Percentiles rank a stretch among this genome's conserved stretches.
Evolutionary conservation across 2,797 vertebrate species (phyloP).

Genomic region (Lepus townsendii): DNA sequence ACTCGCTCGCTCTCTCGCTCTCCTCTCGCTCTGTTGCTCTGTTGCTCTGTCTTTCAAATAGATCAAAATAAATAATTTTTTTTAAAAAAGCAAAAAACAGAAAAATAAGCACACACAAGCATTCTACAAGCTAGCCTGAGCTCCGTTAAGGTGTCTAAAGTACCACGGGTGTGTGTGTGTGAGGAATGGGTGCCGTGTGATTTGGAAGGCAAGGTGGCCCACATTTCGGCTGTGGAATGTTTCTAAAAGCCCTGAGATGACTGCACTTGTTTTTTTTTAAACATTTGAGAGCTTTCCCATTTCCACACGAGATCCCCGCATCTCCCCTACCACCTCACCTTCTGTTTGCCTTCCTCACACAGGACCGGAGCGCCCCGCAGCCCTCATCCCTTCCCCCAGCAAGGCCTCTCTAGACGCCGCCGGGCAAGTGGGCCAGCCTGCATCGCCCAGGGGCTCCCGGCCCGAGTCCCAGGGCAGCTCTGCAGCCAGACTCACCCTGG

Average conservation of each 20-base stretch:
- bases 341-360: slow-evolving; percentile 63
- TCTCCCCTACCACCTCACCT: slow-evolving; percentile 24
- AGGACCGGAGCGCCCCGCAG: slow-evolving; percentile 92
- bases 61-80: too few relatives aligned
- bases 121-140: neutral
- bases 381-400: slow-evolving; percentile 86
- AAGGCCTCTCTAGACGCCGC: neutral
- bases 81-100: neutral
- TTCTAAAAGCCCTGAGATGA: neutral
- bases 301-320: slow-evolving; percentile 13
- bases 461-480: neutral
- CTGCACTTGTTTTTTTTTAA: neutral
- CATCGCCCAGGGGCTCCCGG: neutral
- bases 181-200: neutral
- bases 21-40: too few relatives aligned
- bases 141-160: neutral
- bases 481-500: fast-evolving
- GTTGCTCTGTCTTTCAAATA: too few relatives aligned
- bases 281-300: neutral
- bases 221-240: neutral
- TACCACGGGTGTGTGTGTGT: neutral
- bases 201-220: neutral
- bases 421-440: slow-evolving; percentile 68
- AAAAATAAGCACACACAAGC: neutral
- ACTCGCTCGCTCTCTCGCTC: too few relatives aligned